These are phyloP conservation scores for Vireo altiloquus DNA, from an alignment of 2,113 vertebrate species.

Conservation along the genomic window DNA sequence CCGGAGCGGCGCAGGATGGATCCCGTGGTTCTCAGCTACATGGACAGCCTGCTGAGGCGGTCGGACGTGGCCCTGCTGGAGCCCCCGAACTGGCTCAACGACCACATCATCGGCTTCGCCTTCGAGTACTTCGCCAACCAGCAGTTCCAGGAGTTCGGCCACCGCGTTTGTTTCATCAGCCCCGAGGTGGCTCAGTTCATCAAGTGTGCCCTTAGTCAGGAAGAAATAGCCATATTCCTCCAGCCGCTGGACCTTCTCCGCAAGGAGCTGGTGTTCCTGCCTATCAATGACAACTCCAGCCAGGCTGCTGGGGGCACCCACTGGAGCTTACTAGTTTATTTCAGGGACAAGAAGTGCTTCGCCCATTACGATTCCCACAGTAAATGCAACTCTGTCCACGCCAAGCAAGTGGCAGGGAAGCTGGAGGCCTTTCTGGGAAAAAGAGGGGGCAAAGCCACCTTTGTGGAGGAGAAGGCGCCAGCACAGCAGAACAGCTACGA, in stretches of 20 bases:
- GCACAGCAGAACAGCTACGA: conserved; percentile 96
- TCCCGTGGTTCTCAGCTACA: conserved; percentile 91
- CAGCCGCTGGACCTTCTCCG: conserved; percentile 82
- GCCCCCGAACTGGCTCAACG: conserved; percentile 93
- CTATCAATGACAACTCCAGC: conserved; percentile 93
- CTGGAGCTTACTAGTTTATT: conserved; percentile 94
- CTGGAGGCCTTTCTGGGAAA: conserved; percentile 81
- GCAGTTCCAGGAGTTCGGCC: conserved; percentile 77
- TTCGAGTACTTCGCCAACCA: conserved; percentile 89
- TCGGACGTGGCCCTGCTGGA: conserved; percentile 90
- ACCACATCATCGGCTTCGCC: conserved; percentile 92
- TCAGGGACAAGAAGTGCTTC: conserved; percentile 79
- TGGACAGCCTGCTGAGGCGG: conserved; percentile 89
- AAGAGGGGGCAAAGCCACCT: conserved; percentile 69
- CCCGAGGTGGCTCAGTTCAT: conserved; percentile 97
- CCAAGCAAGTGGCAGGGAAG: conserved; percentile 84
- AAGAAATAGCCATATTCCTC: conserved; percentile 88
- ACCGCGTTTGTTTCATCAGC: conserved; percentile 84
- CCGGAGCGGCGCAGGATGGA: conserved; percentile 77
- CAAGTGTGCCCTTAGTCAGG: conserved; percentile 84
- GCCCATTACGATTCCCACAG: conserved; percentile 93
- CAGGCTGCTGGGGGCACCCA: conserved; percentile 90
- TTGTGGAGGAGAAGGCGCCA: conserved; percentile 86
- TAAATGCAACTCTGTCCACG: conserved; percentile 84
- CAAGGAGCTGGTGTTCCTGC: conserved; percentile 86